A percentile compares a stretch with the other conserved stretches of the same genome.
Conservation (phyloP, 2,797 vertebrate species). For the Siniperca undulata region DNA sequence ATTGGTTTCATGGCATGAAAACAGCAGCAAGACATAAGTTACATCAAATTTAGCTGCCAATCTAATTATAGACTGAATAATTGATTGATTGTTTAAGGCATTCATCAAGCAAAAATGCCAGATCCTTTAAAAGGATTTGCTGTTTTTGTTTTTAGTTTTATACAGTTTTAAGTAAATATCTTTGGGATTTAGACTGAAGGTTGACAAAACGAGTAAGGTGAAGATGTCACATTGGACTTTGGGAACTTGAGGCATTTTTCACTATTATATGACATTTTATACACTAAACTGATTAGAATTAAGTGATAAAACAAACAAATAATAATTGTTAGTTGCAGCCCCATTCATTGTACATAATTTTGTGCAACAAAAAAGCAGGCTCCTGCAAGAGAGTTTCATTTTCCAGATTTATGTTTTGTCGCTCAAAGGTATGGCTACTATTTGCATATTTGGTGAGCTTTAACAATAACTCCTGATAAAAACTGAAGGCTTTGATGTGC, state of each 20-base stretch:
- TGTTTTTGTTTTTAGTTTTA: not conserved
- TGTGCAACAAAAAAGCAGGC: not conserved
- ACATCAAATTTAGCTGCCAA: not conserved
- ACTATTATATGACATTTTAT: not conserved
- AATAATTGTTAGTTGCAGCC: not conserved
- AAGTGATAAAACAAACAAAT: not conserved
- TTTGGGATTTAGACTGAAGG: too few species aligned
- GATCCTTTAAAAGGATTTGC: not conserved
- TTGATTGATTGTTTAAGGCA: not conserved
- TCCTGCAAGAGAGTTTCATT: not conserved
- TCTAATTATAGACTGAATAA: not conserved
- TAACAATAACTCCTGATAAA: constrained; percentile 46
- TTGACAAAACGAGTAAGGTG: not conserved
- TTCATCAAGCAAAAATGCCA: not conserved
- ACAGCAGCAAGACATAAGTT: not conserved
- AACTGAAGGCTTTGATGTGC: constrained; percentile 65
- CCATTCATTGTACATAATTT: not conserved
- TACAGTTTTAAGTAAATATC: not conserved
- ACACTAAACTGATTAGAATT: not conserved
- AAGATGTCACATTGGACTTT: not conserved
- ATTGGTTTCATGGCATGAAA: not conserved
- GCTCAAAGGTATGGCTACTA: constrained; percentile 46
- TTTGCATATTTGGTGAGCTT: constrained; percentile 59
- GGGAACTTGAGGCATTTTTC: not conserved
- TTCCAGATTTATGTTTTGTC: constrained; percentile 20